These are phyloP conservation scores for Nannoperca australis DNA, from an alignment of 2,797 vertebrate genomes.

Conservation along the genomic window DNA sequence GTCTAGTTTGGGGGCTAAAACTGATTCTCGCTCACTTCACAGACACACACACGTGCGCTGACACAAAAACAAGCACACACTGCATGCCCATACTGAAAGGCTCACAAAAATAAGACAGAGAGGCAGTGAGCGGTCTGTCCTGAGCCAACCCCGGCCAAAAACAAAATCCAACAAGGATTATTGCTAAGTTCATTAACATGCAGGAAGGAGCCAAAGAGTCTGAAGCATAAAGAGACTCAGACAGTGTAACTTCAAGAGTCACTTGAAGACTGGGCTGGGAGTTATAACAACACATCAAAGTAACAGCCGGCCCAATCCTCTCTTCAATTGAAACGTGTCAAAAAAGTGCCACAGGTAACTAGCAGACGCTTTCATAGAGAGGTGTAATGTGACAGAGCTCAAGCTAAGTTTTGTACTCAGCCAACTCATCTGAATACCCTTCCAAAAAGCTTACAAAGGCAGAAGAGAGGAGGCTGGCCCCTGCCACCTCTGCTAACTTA, in stretches of 20 bases:
- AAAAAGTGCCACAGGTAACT: slow-evolving; percentile 64
- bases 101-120: slow-evolving; percentile 16
- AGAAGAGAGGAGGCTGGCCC: slow-evolving; percentile 43
- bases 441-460: slow-evolving; percentile 75
- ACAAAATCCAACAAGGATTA: slow-evolving; percentile 46
- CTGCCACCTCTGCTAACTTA: slow-evolving; percentile 55
- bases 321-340: slow-evolving; percentile 47
- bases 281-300: slow-evolving; percentile 69
- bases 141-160: slow-evolving; percentile 49
- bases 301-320: slow-evolving; percentile 47
- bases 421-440: slow-evolving; percentile 72
- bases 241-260: slow-evolving; percentile 58
- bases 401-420: slow-evolving; percentile 45
- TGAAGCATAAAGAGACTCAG: slow-evolving; percentile 53
- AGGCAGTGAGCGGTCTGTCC: slow-evolving; percentile 47
- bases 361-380: slow-evolving; percentile 41
- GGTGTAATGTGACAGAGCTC: slow-evolving; percentile 46
- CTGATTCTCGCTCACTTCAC: slow-evolving; percentile 9
- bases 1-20: slow-evolving; percentile 48
- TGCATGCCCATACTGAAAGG: slow-evolving; percentile 15
- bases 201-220: slow-evolving; percentile 53
- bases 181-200: slow-evolving; percentile 65
- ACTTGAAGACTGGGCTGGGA: slow-evolving; percentile 34
- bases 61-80: slow-evolving; percentile 16
- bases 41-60: slow-evolving; percentile 7